Evolutionary conservation across 2,888 invertebrate species (phyloP).

Genomic region (Standfussiana lucernea): DNA sequence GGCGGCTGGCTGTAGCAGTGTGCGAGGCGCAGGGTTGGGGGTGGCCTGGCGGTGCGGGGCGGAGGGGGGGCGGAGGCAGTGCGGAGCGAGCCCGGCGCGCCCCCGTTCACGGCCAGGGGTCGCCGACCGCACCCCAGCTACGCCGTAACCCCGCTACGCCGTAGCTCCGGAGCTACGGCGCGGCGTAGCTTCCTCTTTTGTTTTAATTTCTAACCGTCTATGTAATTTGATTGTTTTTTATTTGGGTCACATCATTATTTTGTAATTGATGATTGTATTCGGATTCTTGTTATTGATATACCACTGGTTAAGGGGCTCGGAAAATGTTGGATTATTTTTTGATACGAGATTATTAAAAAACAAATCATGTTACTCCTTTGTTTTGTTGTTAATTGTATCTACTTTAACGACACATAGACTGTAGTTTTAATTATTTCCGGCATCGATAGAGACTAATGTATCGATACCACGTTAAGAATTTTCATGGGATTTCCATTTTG

Average conservation of each 20-base stretch:
- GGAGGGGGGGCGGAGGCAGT: slow-evolving; percentile 64
- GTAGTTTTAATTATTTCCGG: not conserved
- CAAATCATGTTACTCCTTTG: not conserved
- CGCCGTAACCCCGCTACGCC: slow-evolving; percentile 86
- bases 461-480: slow-evolving; percentile 3
- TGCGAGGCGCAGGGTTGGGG: slow-evolving; percentile 57
- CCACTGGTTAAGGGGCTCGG: not conserved
- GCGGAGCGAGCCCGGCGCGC: slow-evolving; percentile 81
- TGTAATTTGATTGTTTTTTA: slow-evolving; percentile 77
- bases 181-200: slow-evolving; percentile 87
- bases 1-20: slow-evolving; percentile 63
- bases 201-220: slow-evolving; percentile 75
- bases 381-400: not conserved
- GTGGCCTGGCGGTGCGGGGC: slow-evolving; percentile 31
- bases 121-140: slow-evolving; percentile 89
- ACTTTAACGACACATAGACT: not conserved
- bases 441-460: not conserved
- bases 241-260: slow-evolving; percentile 79
- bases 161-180: slow-evolving; percentile 83
- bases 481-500: slow-evolving; percentile 25
- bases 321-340: not conserved
- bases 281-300: slow-evolving; percentile 26
- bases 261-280: slow-evolving; percentile 28
- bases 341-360: not conserved
- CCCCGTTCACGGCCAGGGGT: slow-evolving; percentile 91